These are phyloP conservation scores for Platygyra sinensis DNA, from an alignment of 64 coral and sea anemone genomes.

Conservation along the genomic window DNA sequence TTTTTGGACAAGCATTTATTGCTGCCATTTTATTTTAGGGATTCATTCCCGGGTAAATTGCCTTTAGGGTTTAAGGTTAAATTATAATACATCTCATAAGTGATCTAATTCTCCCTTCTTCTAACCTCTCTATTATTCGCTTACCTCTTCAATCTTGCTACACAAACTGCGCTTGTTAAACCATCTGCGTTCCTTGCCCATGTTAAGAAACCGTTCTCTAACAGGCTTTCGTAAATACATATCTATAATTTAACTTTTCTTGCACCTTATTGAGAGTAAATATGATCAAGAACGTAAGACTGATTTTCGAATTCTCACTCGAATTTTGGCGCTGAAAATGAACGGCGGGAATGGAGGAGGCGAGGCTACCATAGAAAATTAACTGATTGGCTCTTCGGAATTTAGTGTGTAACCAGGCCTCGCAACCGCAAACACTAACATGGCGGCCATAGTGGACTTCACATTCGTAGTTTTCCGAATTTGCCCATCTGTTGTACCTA, in stretches of 20 bases:
- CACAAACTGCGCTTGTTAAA: background rate
- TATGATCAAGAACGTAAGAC: background rate
- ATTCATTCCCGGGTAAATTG: no score
- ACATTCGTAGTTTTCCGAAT: background rate
- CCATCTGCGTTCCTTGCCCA: background rate
- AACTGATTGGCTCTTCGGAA: slow-evolving; percentile 2
- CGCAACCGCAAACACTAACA: background rate
- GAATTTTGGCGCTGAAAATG: slow-evolving; percentile 17
- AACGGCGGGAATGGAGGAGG: background rate
- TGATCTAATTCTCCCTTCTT: no score
- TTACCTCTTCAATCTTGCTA: background rate
- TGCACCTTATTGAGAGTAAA: background rate
- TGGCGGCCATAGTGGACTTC: background rate
- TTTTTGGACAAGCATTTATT: no score
- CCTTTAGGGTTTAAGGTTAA: no score
- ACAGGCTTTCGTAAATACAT: background rate
- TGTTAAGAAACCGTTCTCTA: background rate
- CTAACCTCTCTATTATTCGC: no score
- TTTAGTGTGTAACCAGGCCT: background rate
- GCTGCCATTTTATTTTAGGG: no score
- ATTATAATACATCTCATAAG: no score
- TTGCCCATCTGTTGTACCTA: background rate
- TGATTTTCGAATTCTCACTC: background rate
- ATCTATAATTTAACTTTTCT: background rate
- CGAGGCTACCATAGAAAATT: background rate